Evolutionary conservation across 2,113 vertebrate genomes (phyloP), one percentile per base, ranked within the genome.

Genomic region (Athene cunicularia): DNA sequence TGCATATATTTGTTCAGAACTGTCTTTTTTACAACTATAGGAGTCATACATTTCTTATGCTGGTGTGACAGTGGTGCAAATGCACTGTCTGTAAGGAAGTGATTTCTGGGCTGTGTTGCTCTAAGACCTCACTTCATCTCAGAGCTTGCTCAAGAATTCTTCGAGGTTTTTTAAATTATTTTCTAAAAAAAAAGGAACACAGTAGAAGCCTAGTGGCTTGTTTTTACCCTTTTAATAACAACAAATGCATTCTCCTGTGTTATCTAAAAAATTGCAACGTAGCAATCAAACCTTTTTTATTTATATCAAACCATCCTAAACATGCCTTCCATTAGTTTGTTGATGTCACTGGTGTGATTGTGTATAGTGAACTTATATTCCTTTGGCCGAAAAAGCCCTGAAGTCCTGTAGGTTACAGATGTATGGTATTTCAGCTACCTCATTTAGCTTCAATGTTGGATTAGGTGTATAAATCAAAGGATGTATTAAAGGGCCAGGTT

Each of bases 141-240:
- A 80, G 94, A 92, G 39, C 75, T 95, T 91, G 63, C 16, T 91
- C 39, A 85, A 89, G 27, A 83, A 70, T 94, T 89, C 43, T 92
- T 97, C 56, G 92, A 79, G 26, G 23, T 47, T 94, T 83, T 80
- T 80, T 21, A 47, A 62, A 41, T 32, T 80, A 35, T 82, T 73
- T 95, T 89, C 56, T 60, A 2, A 41, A 15, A 10, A 53, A 9
- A 63, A 72, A 74, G 5, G 19, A 83, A 16, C 24, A 35, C 5
- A 84, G 12, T 73, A 23, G 14, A 41, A 85, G 16, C 11, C 20
- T n/a, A 59, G 8, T n/a, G 23, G 23, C 67, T 63, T 80, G 3
- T 67, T 86, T 41, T 82, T n/a, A 90, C 8, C 19, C 28, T 77
- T 91, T 59, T 23, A 81, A 24, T n/a, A 70, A 21, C 10, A 73